phyloP scores from a whole-genome alignment of 1,140 invertebrate species.

The Camponotus pennsylvanicus region DNA sequence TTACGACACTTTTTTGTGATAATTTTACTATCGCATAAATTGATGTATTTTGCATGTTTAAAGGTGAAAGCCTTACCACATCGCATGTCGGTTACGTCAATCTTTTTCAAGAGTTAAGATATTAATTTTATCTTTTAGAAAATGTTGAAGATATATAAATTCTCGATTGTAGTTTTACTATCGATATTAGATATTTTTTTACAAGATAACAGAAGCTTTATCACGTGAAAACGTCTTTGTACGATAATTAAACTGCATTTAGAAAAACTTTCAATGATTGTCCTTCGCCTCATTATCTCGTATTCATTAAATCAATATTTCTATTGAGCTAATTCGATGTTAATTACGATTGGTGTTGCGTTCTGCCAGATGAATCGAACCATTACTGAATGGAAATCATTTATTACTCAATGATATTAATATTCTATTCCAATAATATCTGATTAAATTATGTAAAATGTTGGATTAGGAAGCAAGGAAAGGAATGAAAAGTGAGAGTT shows the following conservation, averaged over 20 bases:
- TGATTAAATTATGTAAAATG: slow-evolving; percentile 14
- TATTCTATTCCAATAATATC: neutral
- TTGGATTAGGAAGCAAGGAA: neutral
- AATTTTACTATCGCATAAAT: neutral
- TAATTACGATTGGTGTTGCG: neutral
- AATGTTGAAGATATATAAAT: slow-evolving; percentile 13
- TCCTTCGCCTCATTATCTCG: neutral
- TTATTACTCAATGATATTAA: neutral
- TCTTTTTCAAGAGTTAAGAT: slow-evolving; percentile 13
- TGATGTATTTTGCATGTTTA: slow-evolving; percentile 15
- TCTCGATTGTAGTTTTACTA: neutral
- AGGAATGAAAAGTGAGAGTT: neutral
- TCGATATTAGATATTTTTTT: neutral
- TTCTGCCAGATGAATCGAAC: neutral
- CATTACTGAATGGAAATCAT: slow-evolving; percentile 35
- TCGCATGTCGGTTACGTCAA: neutral
- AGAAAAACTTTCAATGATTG: neutral
- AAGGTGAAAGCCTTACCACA: slow-evolving; percentile 12
- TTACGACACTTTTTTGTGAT: neutral
- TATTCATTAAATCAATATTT: neutral
- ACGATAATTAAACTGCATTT: slow-evolving; percentile 13
- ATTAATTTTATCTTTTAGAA: neutral
- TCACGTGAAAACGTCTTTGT: no score
- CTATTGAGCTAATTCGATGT: neutral
- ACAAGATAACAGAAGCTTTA: neutral